Percentiles rank a stretch among this genome's conserved stretches.
These are phyloP conservation scores for Caenorhabditis brenneri DNA, from an alignment of 1,140 invertebrate genomes.

Conservation along the genomic window DNA sequence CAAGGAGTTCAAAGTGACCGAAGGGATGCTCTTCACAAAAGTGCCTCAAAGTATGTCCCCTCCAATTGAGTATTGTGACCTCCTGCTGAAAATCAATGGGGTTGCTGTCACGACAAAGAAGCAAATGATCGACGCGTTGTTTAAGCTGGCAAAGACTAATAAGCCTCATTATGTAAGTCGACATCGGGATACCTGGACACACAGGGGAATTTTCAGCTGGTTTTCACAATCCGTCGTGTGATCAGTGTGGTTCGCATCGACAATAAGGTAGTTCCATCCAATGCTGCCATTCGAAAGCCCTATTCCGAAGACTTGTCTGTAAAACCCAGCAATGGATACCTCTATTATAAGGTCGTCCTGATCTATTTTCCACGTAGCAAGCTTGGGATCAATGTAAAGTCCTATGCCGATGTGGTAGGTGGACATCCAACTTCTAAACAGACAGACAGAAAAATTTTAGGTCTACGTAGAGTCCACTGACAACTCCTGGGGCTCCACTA, in stretches of 20 bases:
- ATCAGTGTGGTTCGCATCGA: background rate
- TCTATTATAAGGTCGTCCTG: background rate
- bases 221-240: background rate
- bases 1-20: conserved; percentile 16
- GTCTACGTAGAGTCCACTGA: conserved; percentile 17
- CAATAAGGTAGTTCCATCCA: background rate
- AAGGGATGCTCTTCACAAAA: background rate
- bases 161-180: background rate
- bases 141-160: background rate
- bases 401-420: background rate
- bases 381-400: conserved; percentile 15
- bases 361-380: conserved; percentile 29
- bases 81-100: background rate
- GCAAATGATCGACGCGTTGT: background rate
- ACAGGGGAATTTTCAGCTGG: too few relatives aligned
- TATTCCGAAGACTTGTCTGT: background rate
- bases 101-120: background rate
- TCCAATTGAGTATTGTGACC: background rate
- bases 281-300: background rate
- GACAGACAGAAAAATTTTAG: too few relatives aligned
- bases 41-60: background rate
- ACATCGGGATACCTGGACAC: too few relatives aligned
- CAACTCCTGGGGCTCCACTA: conserved; percentile 3
- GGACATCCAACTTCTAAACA: too few relatives aligned
- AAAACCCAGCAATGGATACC: background rate